phyloP scores from a whole-genome alignment of 2,113 vertebrate genomes.

The Eulemur macaco region DNA sequence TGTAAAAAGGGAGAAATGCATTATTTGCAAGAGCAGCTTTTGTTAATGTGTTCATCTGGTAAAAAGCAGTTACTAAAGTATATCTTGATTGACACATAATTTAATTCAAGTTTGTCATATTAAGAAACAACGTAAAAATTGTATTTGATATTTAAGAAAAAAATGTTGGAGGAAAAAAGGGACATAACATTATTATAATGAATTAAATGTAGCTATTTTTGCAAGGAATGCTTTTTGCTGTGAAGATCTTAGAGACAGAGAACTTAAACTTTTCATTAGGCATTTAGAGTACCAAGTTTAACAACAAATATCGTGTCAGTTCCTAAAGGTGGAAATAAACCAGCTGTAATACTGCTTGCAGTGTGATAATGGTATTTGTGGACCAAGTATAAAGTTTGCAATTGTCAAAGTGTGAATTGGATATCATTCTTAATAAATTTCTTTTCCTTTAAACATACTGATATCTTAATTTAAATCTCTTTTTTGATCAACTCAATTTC shows the following conservation, averaged over 20 bases:
- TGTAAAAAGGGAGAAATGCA: neutral
- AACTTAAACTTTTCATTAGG: neutral
- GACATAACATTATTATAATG: neutral
- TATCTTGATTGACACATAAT: slow-evolving; percentile 53
- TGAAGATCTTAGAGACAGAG: neutral
- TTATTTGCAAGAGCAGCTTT: neutral
- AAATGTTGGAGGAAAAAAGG: neutral
- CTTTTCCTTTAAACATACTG: neutral
- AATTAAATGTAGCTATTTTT: neutral
- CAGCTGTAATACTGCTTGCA: neutral
- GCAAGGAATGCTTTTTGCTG: neutral
- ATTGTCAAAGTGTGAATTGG: neutral
- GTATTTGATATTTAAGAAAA: neutral
- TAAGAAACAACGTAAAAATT: neutral
- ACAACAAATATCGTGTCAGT: neutral
- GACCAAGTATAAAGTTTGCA: neutral
- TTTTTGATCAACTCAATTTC: neutral
- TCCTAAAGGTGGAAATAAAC: neutral
- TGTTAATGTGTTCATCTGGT: slow-evolving; percentile 6
- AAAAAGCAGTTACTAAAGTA: slow-evolving; percentile 39
- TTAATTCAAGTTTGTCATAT: slow-evolving; percentile 40
- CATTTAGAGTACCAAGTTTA: neutral
- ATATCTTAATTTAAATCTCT: neutral
- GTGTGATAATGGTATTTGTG: neutral
- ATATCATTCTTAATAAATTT: neutral